Evolutionary conservation across 1,140 invertebrate genomes (phyloP), one percentile per base, ranked within the genome.

Genomic region (Calliphora vicina): DNA sequence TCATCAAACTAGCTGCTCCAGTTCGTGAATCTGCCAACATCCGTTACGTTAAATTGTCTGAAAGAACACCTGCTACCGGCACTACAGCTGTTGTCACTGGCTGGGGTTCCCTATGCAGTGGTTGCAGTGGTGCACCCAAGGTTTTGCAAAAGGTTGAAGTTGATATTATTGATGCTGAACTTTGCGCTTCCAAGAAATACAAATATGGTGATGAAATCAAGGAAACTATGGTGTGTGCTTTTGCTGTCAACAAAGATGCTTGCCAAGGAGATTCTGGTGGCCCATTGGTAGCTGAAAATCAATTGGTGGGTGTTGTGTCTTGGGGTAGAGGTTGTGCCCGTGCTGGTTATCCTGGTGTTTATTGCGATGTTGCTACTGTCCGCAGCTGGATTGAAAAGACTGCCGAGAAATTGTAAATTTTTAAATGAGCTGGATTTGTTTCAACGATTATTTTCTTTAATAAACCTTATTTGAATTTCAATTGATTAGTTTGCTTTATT

Each of bases 301-400:
- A 91, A 73, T 87, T 93, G 5, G 90, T 91, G 6, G 94, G 94
- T n/a, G 87, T 95, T 8, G 93, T 94, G 0, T 94, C 94, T 1
- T 95, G 94, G 94, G 94, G 95, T 6, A 92, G 92, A n/a, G 93
- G 93, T 0, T 96, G 95, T 83, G 94, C 92, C 15, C 91, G 91
- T 43, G 86, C 88, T 1, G 91, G 90, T 10, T 92, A 93, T 83
- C 94, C 94, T 0, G 94, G 94, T 1, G 93, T 95, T n/a, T 95
- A 95, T 86, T 93, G 94, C 0, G 92, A 94, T 61, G 92, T 95
- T 15, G 91, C 92, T 1, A 85, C 88, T 5, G 91, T 92, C 23
- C 82, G 84, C 0, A 6, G 82, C 20, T 94, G 91, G 91, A 87
- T 91, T 74, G 67, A 43, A 23, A 43, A 80, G 1, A 73, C 83